Evolutionary conservation across 2,888 invertebrate species (phyloP), one percentile per base, ranked within the genome.

Genomic region (Steinernema carpocapsae): DNA sequence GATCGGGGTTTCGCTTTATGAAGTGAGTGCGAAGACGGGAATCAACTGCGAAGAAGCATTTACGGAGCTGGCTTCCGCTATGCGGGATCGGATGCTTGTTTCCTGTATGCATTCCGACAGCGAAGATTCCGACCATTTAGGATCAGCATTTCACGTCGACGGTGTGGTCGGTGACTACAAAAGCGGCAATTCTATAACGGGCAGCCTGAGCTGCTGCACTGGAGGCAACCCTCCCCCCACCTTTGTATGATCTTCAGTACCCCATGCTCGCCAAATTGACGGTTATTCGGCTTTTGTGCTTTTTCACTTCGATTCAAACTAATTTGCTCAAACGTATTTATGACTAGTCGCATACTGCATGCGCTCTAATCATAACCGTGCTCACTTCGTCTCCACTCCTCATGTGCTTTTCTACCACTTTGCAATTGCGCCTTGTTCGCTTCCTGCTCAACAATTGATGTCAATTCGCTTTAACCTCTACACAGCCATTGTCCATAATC

Each of bases 11-110:
- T 86, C 86, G 0, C 77, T 87, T 10, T 87, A 87, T 77, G 87
- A 87, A 79, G 87, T 87, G 6, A 85, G 85, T 46, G 87, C 87
- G 19, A 87, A 87, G 78, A 88, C 87, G 29, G 87, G 87, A 79
- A 87, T 87, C 70, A 86, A 87, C 77, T 82, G 83, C 75, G 87
- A 87, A 19, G 87, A 87, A 76, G 87, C 87, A 12, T 87, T 87
- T 76, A 77, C 77, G 24, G 87, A 87, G 14, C 71, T 80, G 64
- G 87, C 87, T 0, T 80, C 82, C 6, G 84, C 86, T 3, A 87
- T 87, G 87, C 76, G 86, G 24, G 87, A 88, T 76, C 77, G 87
- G 72, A 76, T 86, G 56, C 48, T 84, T 37, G 74, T 74, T 14
- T 71, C 79, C n/a, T 77, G 75, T 45, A 78, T 79, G 75, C 72